Percentiles rank a stretch among this genome's conserved stretches.
Evolutionary conservation across 2,113 vertebrate genomes (phyloP).

Genomic region (Setophaga coronata): DNA sequence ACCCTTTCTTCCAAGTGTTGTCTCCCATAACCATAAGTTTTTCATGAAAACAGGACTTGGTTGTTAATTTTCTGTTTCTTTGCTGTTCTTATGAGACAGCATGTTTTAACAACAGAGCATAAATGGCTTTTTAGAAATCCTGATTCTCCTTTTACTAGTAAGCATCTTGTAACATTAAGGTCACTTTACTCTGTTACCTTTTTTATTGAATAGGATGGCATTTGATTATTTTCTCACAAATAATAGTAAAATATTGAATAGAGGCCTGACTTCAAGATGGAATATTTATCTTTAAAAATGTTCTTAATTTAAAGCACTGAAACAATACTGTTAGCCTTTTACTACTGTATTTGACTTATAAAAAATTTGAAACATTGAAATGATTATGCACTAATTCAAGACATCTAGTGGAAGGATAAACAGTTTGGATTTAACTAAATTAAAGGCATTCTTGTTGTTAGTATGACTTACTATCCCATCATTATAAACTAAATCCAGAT

Average conservation of each 20-base stretch:
- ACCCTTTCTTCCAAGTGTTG: fast-evolving
- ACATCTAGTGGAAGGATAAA: not conserved
- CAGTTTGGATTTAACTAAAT: constrained; percentile 18
- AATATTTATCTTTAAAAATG: not conserved
- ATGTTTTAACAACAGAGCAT: not conserved
- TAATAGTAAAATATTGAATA: not conserved
- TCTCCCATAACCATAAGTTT: not conserved
- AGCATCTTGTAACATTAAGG: not conserved
- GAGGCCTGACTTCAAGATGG: fast-evolving
- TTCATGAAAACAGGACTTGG: fast-evolving
- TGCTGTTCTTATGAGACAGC: not conserved
- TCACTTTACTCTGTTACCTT: not conserved
- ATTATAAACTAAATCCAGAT: constrained; percentile 41
- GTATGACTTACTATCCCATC: not conserved
- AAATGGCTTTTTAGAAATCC: not conserved
- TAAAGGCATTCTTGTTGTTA: not conserved
- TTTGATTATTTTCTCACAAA: not conserved
- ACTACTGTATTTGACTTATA: not conserved
- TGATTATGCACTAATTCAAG: not conserved
- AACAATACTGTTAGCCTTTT: not conserved
- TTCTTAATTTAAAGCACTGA: not conserved
- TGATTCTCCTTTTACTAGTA: not conserved
- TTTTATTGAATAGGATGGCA: not conserved
- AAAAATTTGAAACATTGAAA: not conserved
- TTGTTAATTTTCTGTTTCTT: not conserved